These are phyloP conservation scores for Heliconius hortense DNA, from an alignment of 2,888 invertebrate species.

Conservation along the genomic window DNA sequence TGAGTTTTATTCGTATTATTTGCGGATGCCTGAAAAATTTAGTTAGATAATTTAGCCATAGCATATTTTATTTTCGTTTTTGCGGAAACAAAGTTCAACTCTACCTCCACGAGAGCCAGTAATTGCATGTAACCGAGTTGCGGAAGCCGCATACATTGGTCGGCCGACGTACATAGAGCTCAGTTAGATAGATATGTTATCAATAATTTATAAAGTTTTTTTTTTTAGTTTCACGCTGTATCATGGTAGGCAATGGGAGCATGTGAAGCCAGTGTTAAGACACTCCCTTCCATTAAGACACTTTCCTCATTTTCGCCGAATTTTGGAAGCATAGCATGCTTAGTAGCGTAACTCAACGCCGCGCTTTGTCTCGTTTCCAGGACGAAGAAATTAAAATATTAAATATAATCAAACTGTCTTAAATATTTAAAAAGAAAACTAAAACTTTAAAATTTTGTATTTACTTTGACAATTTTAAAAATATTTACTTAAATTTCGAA, in stretches of 20 bases:
- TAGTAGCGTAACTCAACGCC: background rate
- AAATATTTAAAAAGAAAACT: too few species aligned
- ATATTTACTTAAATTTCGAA: too few species aligned
- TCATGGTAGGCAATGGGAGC: background rate
- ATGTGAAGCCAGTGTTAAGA: too few species aligned
- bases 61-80: slow-evolving; percentile 6
- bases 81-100: background rate
- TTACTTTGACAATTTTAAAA: too few species aligned
- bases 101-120: background rate
- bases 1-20: background rate
- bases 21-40: background rate
- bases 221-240: background rate
- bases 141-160: slow-evolving; percentile 19
- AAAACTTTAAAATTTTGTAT: too few species aligned
- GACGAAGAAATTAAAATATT: background rate
- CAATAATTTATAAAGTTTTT: background rate
- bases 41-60: background rate
- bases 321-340: background rate
- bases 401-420: background rate
- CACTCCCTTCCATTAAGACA: too few species aligned
- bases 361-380: background rate
- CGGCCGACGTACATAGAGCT: background rate
- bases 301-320: background rate
- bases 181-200: slow-evolving; percentile 6
- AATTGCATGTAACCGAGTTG: slow-evolving; percentile 5